Evolutionary conservation across 1,140 invertebrate genomes (phyloP).

Genomic region (Gerris buenoi): DNA sequence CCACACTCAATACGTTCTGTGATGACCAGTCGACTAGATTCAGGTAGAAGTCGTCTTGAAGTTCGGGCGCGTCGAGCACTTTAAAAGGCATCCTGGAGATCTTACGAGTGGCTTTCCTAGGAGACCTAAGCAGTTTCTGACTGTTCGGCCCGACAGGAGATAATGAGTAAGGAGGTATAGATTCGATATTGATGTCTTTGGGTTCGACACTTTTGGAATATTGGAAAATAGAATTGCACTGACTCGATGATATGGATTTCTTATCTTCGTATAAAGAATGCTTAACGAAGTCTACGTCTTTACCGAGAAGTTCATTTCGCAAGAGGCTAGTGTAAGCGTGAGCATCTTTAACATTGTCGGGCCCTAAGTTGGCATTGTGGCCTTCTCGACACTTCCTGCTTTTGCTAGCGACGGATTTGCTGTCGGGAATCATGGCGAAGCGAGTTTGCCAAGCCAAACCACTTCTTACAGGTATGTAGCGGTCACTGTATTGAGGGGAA

Average conservation of each 20-base stretch:
- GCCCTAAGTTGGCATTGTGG: background rate
- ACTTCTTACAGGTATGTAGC: constrained; percentile 79
- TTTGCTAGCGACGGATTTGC: background rate
- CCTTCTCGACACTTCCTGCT: constrained; percentile 11
- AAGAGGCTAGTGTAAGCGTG: constrained; percentile 81
- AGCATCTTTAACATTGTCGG: constrained; percentile 43
- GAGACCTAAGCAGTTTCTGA: constrained; percentile 82
- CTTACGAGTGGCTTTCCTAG: constrained; percentile 85
- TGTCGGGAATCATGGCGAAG: constrained; percentile 64
- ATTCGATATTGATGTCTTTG: constrained; percentile 28
- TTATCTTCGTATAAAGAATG: constrained; percentile 62
- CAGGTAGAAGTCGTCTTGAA: constrained; percentile 98
- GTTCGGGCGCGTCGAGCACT: constrained; percentile 91
- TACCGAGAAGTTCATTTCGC: constrained; percentile 82
- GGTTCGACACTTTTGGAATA: constrained; percentile 34
- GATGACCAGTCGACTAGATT: constrained; percentile 99
- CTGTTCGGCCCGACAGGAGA: constrained; percentile 88
- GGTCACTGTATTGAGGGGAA: constrained; percentile 36
- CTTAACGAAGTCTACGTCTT: constrained; percentile 73
- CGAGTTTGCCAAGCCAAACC: constrained; percentile 87
- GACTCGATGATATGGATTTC: constrained; percentile 33
- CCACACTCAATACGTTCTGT: constrained; percentile 97
- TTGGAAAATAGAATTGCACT: constrained; percentile 29
- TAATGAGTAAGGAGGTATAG: constrained; percentile 68
- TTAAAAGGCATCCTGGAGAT: constrained; percentile 97